Percentiles rank a stretch among this genome's conserved stretches.
These are phyloP conservation scores for Zelleria hepariella DNA, from an alignment of 2,888 invertebrate species.

Conservation along the genomic window DNA sequence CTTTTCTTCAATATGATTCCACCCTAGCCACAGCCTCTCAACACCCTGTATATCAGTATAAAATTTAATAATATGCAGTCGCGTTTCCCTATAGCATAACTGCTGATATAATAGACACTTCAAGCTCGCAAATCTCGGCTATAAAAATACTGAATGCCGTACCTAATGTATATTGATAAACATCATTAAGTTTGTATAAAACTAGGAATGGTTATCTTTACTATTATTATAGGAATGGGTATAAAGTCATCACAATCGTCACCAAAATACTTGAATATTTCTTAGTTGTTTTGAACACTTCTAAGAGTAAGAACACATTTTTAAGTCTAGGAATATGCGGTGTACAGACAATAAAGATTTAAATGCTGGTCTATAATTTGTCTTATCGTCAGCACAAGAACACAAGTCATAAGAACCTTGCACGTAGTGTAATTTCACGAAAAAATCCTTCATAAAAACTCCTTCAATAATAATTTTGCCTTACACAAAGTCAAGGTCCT, in stretches of 20 bases:
- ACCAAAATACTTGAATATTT: slow-evolving; percentile 8
- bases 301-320: slow-evolving; percentile 18
- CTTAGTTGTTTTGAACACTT: slow-evolving; percentile 17
- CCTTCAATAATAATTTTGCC: background rate
- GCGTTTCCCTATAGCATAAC: background rate
- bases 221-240: slow-evolving; percentile 27
- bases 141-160: background rate
- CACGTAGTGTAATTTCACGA: too few species aligned
- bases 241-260: slow-evolving; percentile 10
- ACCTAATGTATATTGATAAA: background rate
- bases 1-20: background rate
- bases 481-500: background rate
- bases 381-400: too few species aligned
- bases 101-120: background rate
- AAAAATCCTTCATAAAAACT: too few species aligned
- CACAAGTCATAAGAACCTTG: too few species aligned
- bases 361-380: too few species aligned
- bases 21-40: background rate
- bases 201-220: slow-evolving; percentile 29
- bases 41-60: too few species aligned
- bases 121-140: background rate
- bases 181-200: slow-evolving; percentile 24
- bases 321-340: too few species aligned
- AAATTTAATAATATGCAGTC: too few species aligned
- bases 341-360: too few species aligned